These are phyloP conservation scores for Drosophila trapezifrons DNA, from an alignment of 1,140 invertebrate species.

Conservation along the genomic window DNA sequence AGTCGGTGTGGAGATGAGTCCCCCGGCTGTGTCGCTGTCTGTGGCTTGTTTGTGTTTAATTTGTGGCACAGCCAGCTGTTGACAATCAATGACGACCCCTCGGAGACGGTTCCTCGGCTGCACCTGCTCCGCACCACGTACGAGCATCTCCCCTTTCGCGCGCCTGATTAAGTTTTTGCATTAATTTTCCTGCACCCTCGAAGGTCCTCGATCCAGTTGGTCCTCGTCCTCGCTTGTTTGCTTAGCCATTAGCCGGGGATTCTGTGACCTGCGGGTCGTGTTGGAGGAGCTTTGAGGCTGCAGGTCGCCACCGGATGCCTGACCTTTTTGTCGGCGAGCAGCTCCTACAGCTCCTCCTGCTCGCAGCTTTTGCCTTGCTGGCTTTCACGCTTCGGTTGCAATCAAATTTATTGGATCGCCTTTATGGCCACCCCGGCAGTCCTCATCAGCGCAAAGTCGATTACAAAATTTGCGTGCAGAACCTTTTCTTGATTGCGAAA, in stretches of 20 bases:
- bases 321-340: slow-evolving; percentile 40
- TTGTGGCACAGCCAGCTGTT: slow-evolving; percentile 66
- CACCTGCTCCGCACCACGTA: slow-evolving; percentile 24
- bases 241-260: slow-evolving; percentile 46
- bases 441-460: slow-evolving; percentile 44
- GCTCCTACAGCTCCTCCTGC: slow-evolving; percentile 3
- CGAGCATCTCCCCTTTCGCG: slow-evolving; percentile 32
- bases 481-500: slow-evolving; percentile 48
- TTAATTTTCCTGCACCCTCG: slow-evolving; percentile 52
- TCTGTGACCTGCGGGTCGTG: slow-evolving; percentile 32
- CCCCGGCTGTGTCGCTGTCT: slow-evolving; percentile 8
- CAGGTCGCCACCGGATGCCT: slow-evolving; percentile 30
- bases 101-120: slow-evolving; percentile 9
- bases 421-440: slow-evolving; percentile 29
- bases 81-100: slow-evolving; percentile 65
- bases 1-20: not conserved
- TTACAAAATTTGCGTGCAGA: slow-evolving; percentile 35
- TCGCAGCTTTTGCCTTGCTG: slow-evolving; percentile 38
- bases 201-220: slow-evolving; percentile 13
- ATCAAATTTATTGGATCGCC: slow-evolving; percentile 63
- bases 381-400: slow-evolving; percentile 62
- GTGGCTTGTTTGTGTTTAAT: slow-evolving; percentile 72
- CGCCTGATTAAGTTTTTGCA: slow-evolving; percentile 76
- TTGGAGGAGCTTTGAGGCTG: slow-evolving; percentile 12
- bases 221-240: slow-evolving; percentile 34